Evolutionary conservation across 2,113 vertebrate species (phyloP).

Genomic region (Cichladusa arquata): DNA sequence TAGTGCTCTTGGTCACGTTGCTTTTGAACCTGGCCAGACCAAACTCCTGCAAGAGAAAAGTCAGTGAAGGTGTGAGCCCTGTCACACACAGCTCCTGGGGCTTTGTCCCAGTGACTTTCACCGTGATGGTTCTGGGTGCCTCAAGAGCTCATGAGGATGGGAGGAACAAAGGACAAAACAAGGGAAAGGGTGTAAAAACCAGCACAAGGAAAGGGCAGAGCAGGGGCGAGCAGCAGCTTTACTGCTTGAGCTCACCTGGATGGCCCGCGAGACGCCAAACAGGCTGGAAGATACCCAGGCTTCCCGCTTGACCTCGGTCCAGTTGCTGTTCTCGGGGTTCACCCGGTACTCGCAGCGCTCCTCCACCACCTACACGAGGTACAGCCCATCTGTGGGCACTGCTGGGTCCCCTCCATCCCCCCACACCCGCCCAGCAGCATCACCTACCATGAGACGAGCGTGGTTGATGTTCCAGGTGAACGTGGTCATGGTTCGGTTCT

Average conservation of each 20-base stretch:
- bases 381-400: not conserved
- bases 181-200: not conserved
- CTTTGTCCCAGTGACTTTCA: not conserved
- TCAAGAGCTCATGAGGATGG: not conserved
- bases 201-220: not conserved
- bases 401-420: rapidly evolving
- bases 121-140: too few species aligned
- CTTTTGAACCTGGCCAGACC: constrained; percentile 95
- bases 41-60: constrained; percentile 83
- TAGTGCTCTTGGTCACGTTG: constrained; percentile 93
- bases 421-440: rapidly evolving
- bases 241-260: constrained; percentile 82
- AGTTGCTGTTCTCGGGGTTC: constrained; percentile 87
- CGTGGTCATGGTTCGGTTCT: constrained; percentile 91
- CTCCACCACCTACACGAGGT: constrained; percentile 80
- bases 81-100: not conserved
- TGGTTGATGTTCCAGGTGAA: constrained; percentile 98
- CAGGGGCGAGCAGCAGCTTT: not conserved
- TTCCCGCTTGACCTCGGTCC: constrained; percentile 92
- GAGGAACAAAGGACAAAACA: not conserved
- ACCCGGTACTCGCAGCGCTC: constrained; percentile 89
- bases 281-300: constrained; percentile 94
- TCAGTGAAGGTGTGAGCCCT: not conserved
- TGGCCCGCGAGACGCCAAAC: constrained; percentile 87
- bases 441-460: constrained; percentile 86